Base-by-base conservation (phyloP, 2,888 invertebrate genomes). In the Campoplex nolae region DNA sequence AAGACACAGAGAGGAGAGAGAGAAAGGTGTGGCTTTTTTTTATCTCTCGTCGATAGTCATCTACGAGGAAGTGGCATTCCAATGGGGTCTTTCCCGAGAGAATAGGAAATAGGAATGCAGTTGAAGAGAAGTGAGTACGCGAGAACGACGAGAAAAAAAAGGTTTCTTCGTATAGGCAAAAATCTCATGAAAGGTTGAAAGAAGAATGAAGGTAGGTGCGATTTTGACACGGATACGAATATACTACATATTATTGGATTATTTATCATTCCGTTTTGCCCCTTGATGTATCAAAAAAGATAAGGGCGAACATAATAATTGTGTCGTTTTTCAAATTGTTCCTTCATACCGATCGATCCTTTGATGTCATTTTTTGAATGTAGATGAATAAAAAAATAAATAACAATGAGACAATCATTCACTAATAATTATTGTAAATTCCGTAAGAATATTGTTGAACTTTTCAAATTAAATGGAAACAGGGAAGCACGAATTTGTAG, bases 1-100 rank as follows among this genome's bases (percentile, higher is more conserved):
- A 65, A 62, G 32, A 62, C 16, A 80, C 16, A 35, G 2, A 32
- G 42, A 68, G 77, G 23, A 56, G 67, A 38, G 32, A 68, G 74
- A 74, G 65, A 45, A 28, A 48, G 32, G 48, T 35, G 35, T 78
- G 73, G 45, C n/a, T 79, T 68, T 78, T 67, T 71, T 23, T 23
- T 23, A 23, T 78, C 51, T 48, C 51, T 78, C 45, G 54, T 83
- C 78, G 83, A 83, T 85, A 85, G 76, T 38, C 70, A 88, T 88
- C 85, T 88, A 87, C 85, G 80, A 81, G 87, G 88, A 88, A 87
- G 87, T 85, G 83, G 78, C 84, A 88, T 88, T 87, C 87, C 85
- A 76, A 28, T 18, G 81, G 71, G 54, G 35, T 81, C 75, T 83
- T 88, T 74, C 54, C 56, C 70, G 32, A 71, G 70, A 54, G 48